A percentile compares a stretch with the other conserved stretches of the same genome.
Evolutionary conservation across 1,140 invertebrate species (phyloP).

Genomic region (Lithobius niger): DNA sequence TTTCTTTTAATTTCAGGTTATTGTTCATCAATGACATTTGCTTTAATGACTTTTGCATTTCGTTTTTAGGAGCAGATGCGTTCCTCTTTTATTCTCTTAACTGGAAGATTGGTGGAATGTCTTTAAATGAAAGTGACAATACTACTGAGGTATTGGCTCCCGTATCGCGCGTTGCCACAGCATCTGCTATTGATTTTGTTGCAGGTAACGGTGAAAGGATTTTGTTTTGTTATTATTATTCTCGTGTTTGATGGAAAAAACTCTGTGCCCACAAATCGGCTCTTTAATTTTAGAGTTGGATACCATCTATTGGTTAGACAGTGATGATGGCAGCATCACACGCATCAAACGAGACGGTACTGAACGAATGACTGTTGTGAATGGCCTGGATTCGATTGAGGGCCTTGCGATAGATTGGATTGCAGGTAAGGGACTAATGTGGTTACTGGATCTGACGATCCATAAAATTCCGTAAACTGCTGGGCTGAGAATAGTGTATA

Average conservation of each 20-base stretch:
- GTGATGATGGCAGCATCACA: constrained; percentile 54
- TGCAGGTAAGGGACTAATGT: constrained; percentile 38
- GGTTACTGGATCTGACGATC: neutral
- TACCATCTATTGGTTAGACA: constrained; percentile 67
- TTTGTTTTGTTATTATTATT: neutral
- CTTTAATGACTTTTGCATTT: neutral
- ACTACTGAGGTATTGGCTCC: constrained; percentile 47
- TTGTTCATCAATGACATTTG: no score
- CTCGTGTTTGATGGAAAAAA: neutral
- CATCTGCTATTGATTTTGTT: constrained; percentile 59
- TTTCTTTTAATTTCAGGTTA: no score
- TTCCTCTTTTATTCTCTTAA: constrained; percentile 62
- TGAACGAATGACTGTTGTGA: constrained; percentile 41
- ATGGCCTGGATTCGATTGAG: constrained; percentile 41
- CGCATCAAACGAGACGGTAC: constrained; percentile 64
- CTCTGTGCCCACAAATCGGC: neutral
- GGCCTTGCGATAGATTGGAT: constrained; percentile 49
- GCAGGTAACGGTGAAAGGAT: constrained; percentile 36
- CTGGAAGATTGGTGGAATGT: constrained; percentile 56
- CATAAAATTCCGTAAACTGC: neutral
- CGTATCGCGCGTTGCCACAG: constrained; percentile 58
- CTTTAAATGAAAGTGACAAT: constrained; percentile 35
- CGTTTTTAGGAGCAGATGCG: constrained; percentile 37
- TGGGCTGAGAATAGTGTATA: no score
- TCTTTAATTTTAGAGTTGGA: constrained; percentile 36